phyloP scores from a whole-genome alignment of 1,140 invertebrate genomes.

The Plutomurus gul region DNA sequence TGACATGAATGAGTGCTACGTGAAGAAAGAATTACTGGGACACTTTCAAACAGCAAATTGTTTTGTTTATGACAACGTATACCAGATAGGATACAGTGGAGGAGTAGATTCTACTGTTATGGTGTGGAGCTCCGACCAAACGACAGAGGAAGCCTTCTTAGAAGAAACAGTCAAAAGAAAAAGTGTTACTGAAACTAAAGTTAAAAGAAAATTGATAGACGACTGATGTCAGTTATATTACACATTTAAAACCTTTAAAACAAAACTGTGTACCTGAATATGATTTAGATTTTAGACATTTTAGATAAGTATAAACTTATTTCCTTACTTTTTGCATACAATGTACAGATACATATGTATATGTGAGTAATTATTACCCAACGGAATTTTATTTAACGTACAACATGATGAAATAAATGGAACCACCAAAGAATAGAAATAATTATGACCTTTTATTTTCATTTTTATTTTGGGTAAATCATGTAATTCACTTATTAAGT shows the following conservation, averaged over 20 bases:
- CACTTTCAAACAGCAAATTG: constrained; percentile 40
- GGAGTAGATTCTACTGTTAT: constrained; percentile 34
- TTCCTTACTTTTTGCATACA: too few species aligned
- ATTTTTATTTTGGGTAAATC: background rate
- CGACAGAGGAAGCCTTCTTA: constrained; percentile 25
- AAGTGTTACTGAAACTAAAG: too few species aligned
- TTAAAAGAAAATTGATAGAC: background rate
- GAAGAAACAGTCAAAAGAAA: constrained; percentile 31
- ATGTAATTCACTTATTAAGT: background rate
- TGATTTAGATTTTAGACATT: too few species aligned
- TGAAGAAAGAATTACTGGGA: constrained; percentile 31
- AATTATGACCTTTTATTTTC: background rate
- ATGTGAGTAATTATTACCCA: too few species aligned
- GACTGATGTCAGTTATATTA: background rate
- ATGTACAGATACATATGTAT: too few species aligned
- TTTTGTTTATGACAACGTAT: constrained; percentile 34
- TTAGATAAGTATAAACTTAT: too few species aligned
- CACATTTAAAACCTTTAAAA: background rate
- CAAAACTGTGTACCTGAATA: too few species aligned
- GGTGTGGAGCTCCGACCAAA: constrained; percentile 30
- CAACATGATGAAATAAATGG: too few species aligned
- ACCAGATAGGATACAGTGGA: constrained; percentile 38
- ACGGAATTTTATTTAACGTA: too few species aligned
- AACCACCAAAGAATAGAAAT: background rate
- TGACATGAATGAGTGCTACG: constrained; percentile 26